phyloP scores from a whole-genome alignment of 2,113 vertebrate species.

The Scopus umbretta region DNA sequence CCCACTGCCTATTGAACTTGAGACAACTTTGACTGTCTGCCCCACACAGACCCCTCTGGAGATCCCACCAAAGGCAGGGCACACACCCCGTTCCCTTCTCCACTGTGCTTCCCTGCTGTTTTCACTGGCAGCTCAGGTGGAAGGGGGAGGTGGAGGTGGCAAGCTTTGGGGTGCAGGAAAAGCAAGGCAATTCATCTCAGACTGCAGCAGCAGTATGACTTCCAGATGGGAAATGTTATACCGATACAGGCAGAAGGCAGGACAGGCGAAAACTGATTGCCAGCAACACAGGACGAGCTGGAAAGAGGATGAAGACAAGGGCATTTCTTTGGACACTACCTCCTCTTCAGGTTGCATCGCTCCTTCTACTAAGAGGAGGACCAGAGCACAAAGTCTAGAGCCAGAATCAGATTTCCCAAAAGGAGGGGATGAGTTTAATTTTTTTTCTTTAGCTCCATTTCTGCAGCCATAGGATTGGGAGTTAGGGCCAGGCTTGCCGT shows the following conservation, averaged over 20 bases:
- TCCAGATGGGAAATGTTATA: background rate
- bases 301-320: background rate
- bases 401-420: background rate
- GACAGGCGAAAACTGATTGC: background rate
- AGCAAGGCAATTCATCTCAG: background rate
- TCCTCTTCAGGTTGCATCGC: fast-evolving
- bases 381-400: background rate
- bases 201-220: background rate
- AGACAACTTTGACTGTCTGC: background rate
- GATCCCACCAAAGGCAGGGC: background rate
- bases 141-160: background rate
- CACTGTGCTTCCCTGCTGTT: fast-evolving
- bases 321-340: background rate
- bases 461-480: background rate
- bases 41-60: background rate
- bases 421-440: background rate
- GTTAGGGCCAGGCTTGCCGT: background rate
- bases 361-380: background rate
- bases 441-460: background rate
- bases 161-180: background rate
- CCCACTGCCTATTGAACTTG: background rate
- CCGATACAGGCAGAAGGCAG: background rate
- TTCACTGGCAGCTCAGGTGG: fast-evolving
- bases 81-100: fast-evolving
- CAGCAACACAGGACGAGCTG: background rate